phyloP scores from a whole-genome alignment of 2,888 invertebrate genomes.

The Ischnus inquisitorius region DNA sequence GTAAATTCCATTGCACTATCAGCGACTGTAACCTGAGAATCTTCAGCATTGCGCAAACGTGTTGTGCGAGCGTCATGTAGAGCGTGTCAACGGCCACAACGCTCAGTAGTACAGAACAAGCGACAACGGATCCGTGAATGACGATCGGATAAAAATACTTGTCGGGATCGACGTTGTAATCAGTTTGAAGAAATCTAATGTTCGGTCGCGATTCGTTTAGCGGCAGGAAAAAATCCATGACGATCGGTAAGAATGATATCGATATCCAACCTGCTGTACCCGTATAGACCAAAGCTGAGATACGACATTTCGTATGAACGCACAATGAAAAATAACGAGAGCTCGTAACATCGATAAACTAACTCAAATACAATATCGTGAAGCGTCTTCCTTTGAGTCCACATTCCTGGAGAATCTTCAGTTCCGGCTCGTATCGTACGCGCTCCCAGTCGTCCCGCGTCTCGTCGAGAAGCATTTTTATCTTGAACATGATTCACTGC shows the following conservation, averaged over 20 bases:
- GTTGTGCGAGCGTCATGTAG: conserved; percentile 10
- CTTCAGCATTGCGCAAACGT: conserved; percentile 25
- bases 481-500: conserved; percentile 5
- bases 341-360: neutral
- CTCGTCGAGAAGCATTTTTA: conserved; percentile 6
- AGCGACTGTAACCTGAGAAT: conserved; percentile 21
- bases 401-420: neutral
- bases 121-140: neutral
- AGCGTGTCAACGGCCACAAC: conserved; percentile 19
- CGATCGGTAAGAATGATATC: neutral
- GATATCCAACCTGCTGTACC: neutral
- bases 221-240: conserved; percentile 10
- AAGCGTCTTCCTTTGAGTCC: conserved; percentile 4
- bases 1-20: neutral
- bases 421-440: neutral
- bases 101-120: neutral
- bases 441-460: neutral
- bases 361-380: neutral
- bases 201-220: conserved; percentile 9
- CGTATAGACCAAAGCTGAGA: conserved; percentile 3
- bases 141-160: conserved; percentile 21
- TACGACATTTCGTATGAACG: neutral
- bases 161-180: conserved; percentile 33
- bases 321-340: neutral
- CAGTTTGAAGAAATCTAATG: neutral